Evolutionary conservation across 2,888 invertebrate genomes (phyloP).

Genomic region (Tenthredo amoena): DNA sequence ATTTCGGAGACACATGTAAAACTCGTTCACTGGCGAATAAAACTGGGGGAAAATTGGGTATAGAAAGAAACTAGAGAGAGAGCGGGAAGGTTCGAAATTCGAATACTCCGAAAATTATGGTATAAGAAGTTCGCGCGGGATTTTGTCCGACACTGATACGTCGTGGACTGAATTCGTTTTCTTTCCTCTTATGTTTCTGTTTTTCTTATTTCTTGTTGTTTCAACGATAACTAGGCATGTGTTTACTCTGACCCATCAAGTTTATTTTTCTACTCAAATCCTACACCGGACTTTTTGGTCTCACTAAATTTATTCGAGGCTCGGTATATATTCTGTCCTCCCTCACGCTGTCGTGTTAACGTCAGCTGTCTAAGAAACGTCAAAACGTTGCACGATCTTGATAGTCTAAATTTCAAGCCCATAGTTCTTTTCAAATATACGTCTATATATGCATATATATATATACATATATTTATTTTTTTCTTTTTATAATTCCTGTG

Average conservation of each 20-base stretch:
- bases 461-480: background rate
- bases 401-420: background rate
- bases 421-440: background rate
- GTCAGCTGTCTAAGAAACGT: constrained; percentile 16
- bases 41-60: background rate
- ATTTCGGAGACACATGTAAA: background rate
- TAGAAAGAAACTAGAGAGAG: background rate
- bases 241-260: background rate
- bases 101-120: background rate
- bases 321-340: background rate
- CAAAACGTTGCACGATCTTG: background rate
- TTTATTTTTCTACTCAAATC: background rate
- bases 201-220: background rate
- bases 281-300: background rate
- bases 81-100: constrained; percentile 1
- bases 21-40: background rate
- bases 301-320: constrained; percentile 15
- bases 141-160: background rate
- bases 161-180: background rate
- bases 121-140: background rate
- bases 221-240: background rate
- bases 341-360: constrained; percentile 11
- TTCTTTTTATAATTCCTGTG: background rate
- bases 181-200: background rate
- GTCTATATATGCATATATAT: background rate